A percentile compares a stretch with the other conserved stretches of the same genome.
Evolutionary conservation across 2,113 vertebrate species (phyloP).

Genomic region (Leptosomus discolor): DNA sequence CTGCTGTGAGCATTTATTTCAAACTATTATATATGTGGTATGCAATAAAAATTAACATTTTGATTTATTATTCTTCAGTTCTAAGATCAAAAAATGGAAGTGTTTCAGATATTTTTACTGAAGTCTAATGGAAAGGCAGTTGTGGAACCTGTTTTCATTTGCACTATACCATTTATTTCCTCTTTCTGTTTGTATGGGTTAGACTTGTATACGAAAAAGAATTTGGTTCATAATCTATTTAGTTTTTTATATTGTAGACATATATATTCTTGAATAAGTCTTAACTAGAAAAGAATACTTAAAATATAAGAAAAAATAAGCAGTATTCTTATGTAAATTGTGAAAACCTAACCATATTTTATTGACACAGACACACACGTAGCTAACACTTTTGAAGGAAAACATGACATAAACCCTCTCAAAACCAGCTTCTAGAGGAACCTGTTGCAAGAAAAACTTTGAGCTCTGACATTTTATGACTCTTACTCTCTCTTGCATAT

Average conservation of each 20-base stretch:
- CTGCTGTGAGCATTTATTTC: not conserved
- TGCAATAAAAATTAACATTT: not conserved
- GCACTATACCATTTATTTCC: not conserved
- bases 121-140: not conserved
- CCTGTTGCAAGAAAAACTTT: not conserved
- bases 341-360: not conserved
- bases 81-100: not conserved
- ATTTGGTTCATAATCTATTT: not conserved
- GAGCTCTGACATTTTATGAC: not conserved
- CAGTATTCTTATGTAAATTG: not conserved
- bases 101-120: not conserved
- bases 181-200: not conserved
- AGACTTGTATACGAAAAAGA: not conserved
- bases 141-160: not conserved
- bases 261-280: not conserved
- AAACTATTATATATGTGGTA: not conserved
- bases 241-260: not conserved
- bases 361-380: fast-evolving
- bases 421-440: not conserved
- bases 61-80: not conserved
- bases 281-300: not conserved
- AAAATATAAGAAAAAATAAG: not conserved
- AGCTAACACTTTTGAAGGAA: not conserved
- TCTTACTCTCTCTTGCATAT: not conserved
- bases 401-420: not conserved